These are phyloP conservation scores for Miniopterus natalensis DNA, from an alignment of 2,113 vertebrate species.

Conservation along the genomic window DNA sequence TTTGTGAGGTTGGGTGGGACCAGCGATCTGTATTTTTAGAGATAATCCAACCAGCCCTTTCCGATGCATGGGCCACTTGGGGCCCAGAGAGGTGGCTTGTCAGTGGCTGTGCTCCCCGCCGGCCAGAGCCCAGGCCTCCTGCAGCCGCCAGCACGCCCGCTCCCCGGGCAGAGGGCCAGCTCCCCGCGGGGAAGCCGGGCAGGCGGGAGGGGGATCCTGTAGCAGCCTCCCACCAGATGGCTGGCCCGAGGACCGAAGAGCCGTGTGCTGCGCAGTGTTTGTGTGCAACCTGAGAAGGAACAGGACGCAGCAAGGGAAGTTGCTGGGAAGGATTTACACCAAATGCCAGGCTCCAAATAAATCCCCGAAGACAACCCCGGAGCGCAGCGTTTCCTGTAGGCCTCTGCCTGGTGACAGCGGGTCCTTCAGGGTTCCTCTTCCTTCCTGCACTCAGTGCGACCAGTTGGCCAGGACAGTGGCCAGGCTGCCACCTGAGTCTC, in stretches of 20 bases:
- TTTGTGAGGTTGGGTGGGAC: neutral
- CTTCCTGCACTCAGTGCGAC: too few relatives aligned
- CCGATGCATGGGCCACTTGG: neutral
- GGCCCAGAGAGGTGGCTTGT: neutral
- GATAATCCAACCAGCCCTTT: neutral
- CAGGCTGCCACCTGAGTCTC: rapidly evolving
- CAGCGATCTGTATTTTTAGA: neutral
- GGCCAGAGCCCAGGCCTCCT: neutral
- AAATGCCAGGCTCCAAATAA: neutral
- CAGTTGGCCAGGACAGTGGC: neutral
- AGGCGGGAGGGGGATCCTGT: neutral
- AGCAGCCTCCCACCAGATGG: constrained; percentile 35
- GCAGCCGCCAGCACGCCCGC: neutral
- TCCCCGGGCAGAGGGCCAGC: neutral
- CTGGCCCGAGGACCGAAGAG: neutral
- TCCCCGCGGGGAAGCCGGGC: rapidly evolving
- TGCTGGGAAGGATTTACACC: neutral
- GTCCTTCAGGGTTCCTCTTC: neutral
- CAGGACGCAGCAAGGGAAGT: neutral
- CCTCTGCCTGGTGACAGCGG: neutral
- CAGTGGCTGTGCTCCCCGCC: rapidly evolving
- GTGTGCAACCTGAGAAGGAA: neutral
- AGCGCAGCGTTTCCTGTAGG: neutral
- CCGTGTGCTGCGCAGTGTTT: neutral
- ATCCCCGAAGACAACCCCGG: neutral